Evolutionary conservation across 2,113 vertebrate species (phyloP).

Genomic region (Chlorodrepanis virens): DNA sequence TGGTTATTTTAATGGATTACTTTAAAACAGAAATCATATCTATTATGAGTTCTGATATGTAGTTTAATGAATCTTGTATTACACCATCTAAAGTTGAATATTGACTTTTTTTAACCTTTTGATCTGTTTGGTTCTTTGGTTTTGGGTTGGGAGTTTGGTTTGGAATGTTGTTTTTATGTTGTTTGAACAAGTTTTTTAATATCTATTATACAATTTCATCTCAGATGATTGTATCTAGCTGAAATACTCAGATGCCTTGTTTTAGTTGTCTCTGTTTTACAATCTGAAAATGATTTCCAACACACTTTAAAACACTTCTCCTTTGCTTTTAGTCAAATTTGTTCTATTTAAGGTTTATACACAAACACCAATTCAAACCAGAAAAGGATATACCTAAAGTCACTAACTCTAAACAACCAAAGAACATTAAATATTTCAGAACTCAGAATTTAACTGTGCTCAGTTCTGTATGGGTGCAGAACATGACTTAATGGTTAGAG

Average conservation of each 20-base stretch:
- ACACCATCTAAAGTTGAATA: background rate
- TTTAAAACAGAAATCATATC: background rate
- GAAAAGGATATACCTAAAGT: background rate
- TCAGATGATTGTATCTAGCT: background rate
- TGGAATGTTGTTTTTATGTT: background rate
- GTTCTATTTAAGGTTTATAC: background rate
- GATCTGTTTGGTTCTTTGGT: background rate
- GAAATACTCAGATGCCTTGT: background rate
- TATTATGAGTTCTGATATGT: background rate
- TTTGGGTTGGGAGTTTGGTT: background rate
- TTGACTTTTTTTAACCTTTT: background rate
- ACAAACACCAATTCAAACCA: background rate
- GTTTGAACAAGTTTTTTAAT: background rate
- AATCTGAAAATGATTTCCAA: background rate
- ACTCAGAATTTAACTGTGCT: background rate
- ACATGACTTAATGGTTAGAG: background rate
- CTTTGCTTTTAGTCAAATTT: background rate
- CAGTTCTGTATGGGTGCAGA: background rate
- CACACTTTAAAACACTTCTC: background rate
- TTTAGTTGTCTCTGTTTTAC: background rate
- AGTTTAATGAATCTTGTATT: background rate
- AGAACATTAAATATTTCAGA: background rate
- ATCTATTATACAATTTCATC: background rate
- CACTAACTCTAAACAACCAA: background rate
- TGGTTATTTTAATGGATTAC: background rate